phyloP scores from a whole-genome alignment of 2,113 vertebrate genomes.

The Oncorhynchus clarkii region DNA sequence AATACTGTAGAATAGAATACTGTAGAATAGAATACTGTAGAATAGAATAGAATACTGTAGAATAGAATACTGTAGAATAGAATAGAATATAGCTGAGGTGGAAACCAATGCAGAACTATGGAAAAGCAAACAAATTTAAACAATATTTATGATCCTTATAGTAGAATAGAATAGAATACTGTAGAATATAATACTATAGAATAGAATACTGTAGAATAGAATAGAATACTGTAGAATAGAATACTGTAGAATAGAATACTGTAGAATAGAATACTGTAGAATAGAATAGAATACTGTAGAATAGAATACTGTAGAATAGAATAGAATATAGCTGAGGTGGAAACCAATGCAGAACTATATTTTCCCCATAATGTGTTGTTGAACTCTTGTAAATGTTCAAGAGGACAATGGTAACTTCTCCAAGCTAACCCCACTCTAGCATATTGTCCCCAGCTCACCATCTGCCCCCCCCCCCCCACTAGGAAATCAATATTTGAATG shows the following conservation, averaged over 20 bases:
- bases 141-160: background rate
- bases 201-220: too few species aligned
- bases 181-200: too few species aligned
- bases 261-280: background rate
- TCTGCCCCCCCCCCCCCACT: background rate
- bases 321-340: too few species aligned
- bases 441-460: background rate
- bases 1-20: too few species aligned
- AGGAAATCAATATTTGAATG: background rate
- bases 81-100: too few species aligned
- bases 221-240: background rate
- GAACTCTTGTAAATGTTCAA: background rate
- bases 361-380: background rate
- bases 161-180: too few species aligned
- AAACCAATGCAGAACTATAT: background rate
- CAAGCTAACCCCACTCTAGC: background rate
- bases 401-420: background rate
- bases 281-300: background rate
- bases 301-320: background rate
- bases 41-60: too few species aligned
- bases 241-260: background rate
- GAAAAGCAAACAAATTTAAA: background rate
- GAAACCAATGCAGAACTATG: too few species aligned
- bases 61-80: too few species aligned
- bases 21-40: too few species aligned